Evolutionary conservation across 2,113 vertebrate species (phyloP).

Genomic region (Acinonyx jubatus): DNA sequence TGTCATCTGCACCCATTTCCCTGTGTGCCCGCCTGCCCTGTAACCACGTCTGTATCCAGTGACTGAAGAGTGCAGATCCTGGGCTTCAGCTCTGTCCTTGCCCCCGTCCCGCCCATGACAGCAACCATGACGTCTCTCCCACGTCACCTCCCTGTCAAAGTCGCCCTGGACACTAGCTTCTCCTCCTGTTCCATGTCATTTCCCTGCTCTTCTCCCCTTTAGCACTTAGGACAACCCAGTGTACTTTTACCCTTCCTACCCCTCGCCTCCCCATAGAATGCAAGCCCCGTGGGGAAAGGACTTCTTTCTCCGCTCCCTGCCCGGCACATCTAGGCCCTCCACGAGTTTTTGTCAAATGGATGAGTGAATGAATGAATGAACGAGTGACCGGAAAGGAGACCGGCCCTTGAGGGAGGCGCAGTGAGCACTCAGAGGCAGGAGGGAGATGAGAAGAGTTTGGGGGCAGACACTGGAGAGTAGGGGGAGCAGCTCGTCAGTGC

Average conservation of each 20-base stretch:
- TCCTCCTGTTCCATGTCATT: not conserved
- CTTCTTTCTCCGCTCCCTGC: not conserved
- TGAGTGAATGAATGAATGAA: not conserved
- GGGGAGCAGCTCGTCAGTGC: fast-evolving
- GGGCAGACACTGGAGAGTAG: too few species aligned
- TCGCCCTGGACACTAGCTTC: not conserved
- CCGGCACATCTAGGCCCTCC: not conserved
- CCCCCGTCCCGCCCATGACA: not conserved
- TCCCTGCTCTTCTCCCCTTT: not conserved
- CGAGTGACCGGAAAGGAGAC: not conserved
- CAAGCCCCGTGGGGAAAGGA: not conserved
- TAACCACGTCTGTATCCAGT: fast-evolving
- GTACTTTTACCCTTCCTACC: not conserved
- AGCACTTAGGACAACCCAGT: fast-evolving
- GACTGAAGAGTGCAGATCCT: fast-evolving
- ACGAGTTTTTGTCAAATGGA: too few species aligned
- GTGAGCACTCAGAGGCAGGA: not conserved
- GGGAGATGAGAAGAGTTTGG: not conserved
- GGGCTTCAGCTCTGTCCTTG: fast-evolving
- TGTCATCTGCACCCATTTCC: not conserved
- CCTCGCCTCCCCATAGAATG: too few species aligned
- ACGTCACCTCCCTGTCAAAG: not conserved
- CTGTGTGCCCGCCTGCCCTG: not conserved
- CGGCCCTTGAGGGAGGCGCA: not conserved
- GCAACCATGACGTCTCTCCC: not conserved